phyloP scores from a whole-genome alignment of 23 tunicate genomes.

The Ciona savignyi region DNA sequence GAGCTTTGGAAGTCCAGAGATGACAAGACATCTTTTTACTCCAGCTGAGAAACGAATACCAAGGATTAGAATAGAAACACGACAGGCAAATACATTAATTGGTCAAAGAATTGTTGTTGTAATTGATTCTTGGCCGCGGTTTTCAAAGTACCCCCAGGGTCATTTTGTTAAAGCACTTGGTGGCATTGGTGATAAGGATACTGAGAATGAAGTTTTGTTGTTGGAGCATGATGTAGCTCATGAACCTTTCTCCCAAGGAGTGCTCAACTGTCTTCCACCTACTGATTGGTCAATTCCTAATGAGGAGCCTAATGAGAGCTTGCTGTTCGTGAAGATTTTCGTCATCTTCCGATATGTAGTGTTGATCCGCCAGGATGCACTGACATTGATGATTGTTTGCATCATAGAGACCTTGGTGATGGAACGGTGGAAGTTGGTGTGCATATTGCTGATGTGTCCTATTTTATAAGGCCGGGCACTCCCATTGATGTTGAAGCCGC shows the following conservation, averaged over 20 bases:
- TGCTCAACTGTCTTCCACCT: slow-evolving; percentile 85
- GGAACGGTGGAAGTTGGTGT: slow-evolving; percentile 89
- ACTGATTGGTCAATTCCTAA: slow-evolving; percentile 78
- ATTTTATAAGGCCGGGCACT: slow-evolving; percentile 84
- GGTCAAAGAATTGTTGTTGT: slow-evolving; percentile 92
- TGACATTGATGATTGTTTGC: slow-evolving; percentile 98
- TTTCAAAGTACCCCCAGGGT: slow-evolving; percentile 97
- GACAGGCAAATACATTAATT: slow-evolving; percentile 75
- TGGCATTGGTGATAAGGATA: slow-evolving; percentile 90
- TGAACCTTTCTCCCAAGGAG: slow-evolving; percentile 97
- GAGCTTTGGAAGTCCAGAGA: slow-evolving; percentile 56
- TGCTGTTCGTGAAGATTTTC: slow-evolving; percentile 64
- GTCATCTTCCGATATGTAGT: slow-evolving; percentile 72
- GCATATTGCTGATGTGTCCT: slow-evolving; percentile 97
- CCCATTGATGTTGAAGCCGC: slow-evolving; percentile 86
- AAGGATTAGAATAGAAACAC: slow-evolving; percentile 83
- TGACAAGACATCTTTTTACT: slow-evolving; percentile 83
- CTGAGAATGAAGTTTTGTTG: slow-evolving; percentile 92
- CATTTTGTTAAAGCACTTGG: slow-evolving; percentile 97
- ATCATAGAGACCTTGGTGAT: slow-evolving; percentile 42
- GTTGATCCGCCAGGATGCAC: slow-evolving; percentile 99
- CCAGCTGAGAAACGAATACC: slow-evolving; percentile 95
- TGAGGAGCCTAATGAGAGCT: slow-evolving; percentile 44
- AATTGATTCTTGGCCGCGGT: slow-evolving; percentile 86
- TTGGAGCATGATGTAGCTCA: slow-evolving; percentile 97